Evolutionary conservation across 2,113 vertebrate species (phyloP).

Genomic region (Micronisus gabar): DNA sequence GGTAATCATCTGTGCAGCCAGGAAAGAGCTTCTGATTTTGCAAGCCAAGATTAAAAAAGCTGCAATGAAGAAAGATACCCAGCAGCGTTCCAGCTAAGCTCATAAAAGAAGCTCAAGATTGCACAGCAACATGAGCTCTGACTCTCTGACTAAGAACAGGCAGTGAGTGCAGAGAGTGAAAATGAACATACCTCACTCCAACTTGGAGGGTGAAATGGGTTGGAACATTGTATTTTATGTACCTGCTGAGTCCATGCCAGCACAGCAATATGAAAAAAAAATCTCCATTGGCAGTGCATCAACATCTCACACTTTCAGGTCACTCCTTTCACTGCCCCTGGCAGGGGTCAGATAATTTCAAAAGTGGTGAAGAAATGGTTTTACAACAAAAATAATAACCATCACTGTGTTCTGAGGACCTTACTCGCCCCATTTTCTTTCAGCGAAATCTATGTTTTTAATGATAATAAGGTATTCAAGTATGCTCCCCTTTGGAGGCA

Average conservation of each 20-base stretch:
- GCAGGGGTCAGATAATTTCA: background rate
- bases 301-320: background rate
- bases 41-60: constrained; percentile 8
- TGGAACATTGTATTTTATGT: background rate
- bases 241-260: background rate
- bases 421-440: background rate
- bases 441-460: background rate
- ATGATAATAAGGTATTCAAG: background rate
- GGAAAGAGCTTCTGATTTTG: background rate
- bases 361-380: background rate
- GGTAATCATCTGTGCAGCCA: background rate
- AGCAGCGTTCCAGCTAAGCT: background rate
- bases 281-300: background rate
- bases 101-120: constrained; percentile 14
- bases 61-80: background rate
- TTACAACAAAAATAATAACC: background rate
- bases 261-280: background rate
- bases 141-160: background rate
- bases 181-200: constrained; percentile 9
- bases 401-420: background rate
- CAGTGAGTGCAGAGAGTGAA: background rate
- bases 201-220: constrained; percentile 7
- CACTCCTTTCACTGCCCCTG: background rate
- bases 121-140: background rate
- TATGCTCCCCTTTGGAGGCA: background rate